Percentiles rank a stretch among this genome's conserved stretches.
Evolutionary conservation across 2,888 invertebrate genomes (phyloP).

Genomic region (Syrista parreyssii): DNA sequence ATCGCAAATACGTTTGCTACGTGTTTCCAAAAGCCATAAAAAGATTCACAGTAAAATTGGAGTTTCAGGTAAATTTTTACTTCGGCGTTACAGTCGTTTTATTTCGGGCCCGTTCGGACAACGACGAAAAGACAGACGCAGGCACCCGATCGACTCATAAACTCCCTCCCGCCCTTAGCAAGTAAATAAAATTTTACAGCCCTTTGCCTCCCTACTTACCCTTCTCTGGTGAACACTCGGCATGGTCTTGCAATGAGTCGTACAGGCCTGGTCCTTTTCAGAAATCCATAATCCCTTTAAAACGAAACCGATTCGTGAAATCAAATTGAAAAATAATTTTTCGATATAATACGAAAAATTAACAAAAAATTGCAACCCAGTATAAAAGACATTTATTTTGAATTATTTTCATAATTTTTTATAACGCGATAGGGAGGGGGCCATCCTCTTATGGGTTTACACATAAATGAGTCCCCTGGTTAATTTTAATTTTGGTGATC

Average conservation of each 20-base stretch:
- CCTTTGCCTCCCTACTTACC: background rate
- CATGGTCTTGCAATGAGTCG: background rate
- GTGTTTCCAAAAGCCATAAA: conserved; percentile 11
- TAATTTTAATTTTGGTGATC: background rate
- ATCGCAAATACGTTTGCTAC: background rate
- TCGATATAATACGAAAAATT: background rate
- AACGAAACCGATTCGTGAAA: background rate
- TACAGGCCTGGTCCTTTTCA: background rate
- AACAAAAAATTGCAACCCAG: background rate
- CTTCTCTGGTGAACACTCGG: background rate
- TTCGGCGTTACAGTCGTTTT: conserved; percentile 12
- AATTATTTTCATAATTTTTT: background rate
- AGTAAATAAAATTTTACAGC: background rate
- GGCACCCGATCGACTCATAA: background rate
- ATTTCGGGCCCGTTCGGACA: conserved; percentile 4
- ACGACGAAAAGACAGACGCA: conserved; percentile 31
- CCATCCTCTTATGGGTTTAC: background rate
- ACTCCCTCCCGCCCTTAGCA: background rate
- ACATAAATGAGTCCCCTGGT: too few species aligned
- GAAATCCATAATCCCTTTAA: background rate
- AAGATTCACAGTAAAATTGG: conserved; percentile 23
- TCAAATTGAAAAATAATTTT: background rate
- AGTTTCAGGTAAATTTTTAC: conserved; percentile 20
- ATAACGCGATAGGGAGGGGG: background rate
- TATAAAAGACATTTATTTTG: background rate